Percentiles rank a stretch among this genome's conserved stretches.
These are phyloP conservation scores for Rallus crepitans DNA, from an alignment of 2,797 vertebrate genomes.

Conservation along the genomic window DNA sequence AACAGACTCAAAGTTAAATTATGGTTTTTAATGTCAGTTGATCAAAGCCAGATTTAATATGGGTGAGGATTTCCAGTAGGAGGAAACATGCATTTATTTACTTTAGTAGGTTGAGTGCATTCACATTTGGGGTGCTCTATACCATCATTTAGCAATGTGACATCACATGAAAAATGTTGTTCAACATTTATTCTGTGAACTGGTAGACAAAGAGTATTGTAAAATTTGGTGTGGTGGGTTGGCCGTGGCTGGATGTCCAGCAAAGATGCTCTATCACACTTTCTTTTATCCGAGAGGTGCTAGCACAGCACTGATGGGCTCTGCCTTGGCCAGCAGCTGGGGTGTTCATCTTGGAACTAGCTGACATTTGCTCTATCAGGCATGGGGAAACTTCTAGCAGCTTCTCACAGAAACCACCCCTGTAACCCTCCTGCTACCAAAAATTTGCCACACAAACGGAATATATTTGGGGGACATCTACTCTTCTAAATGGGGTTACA, in stretches of 20 bases:
- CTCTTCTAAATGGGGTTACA: background rate
- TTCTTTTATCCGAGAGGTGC: background rate
- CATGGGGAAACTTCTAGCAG: background rate
- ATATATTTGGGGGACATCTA: background rate
- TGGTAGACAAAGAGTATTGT: background rate
- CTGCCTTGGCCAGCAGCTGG: fast-evolving
- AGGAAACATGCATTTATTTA: background rate
- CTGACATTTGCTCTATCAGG: background rate
- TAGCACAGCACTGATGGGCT: background rate
- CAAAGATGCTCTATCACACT: background rate
- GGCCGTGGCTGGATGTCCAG: background rate
- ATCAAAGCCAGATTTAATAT: background rate
- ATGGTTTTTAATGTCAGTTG: background rate
- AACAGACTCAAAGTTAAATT: background rate
- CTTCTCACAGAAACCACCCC: background rate
- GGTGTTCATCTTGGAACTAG: fast-evolving
- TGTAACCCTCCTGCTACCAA: background rate
- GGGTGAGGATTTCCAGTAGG: background rate
- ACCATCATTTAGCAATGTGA: background rate
- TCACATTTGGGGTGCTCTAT: background rate
- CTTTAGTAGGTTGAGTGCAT: background rate
- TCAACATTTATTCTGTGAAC: background rate
- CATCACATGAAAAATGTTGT: background rate
- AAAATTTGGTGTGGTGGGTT: background rate
- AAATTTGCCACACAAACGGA: background rate